Evolutionary conservation across 2,113 vertebrate genomes (phyloP).

Genomic region (Dryoscopus gambensis): DNA sequence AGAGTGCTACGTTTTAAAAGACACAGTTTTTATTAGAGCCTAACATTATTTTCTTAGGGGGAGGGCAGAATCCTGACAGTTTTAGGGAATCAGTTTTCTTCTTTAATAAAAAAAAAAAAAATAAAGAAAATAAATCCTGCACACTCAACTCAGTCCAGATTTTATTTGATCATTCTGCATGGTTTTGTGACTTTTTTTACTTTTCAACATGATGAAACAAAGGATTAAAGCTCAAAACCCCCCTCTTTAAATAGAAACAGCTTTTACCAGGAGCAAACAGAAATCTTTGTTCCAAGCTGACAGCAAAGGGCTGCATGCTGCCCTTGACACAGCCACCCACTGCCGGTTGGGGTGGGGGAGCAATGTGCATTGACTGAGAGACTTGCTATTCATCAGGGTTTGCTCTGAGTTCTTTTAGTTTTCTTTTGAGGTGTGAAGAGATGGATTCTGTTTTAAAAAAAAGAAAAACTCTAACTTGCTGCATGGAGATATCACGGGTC

Average conservation of each 20-base stretch:
- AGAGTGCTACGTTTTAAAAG: constrained; percentile 28
- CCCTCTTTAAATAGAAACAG: neutral
- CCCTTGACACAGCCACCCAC: neutral
- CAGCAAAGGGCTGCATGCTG: neutral
- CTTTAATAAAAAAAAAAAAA: neutral
- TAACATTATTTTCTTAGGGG: constrained; percentile 33
- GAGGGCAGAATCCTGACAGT: neutral
- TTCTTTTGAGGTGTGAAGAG: neutral
- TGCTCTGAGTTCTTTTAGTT: neutral
- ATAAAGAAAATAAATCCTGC: neutral
- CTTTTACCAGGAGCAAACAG: neutral
- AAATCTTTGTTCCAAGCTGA: neutral
- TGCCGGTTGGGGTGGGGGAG: neutral
- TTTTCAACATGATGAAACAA: constrained; percentile 28
- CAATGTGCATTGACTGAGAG: neutral
- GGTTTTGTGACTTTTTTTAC: neutral
- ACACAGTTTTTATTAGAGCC: constrained; percentile 35
- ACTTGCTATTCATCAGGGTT: neutral
- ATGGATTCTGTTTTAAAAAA: neutral
- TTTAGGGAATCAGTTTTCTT: constrained; percentile 12
- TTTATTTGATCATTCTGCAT: constrained; percentile 24
- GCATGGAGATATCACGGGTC: neutral
- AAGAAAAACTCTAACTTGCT: neutral
- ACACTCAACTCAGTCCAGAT: constrained; percentile 40
- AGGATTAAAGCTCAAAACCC: neutral